Base-by-base conservation (phyloP, 1,140 invertebrate species). In the Drosophila bocqueti region DNA sequence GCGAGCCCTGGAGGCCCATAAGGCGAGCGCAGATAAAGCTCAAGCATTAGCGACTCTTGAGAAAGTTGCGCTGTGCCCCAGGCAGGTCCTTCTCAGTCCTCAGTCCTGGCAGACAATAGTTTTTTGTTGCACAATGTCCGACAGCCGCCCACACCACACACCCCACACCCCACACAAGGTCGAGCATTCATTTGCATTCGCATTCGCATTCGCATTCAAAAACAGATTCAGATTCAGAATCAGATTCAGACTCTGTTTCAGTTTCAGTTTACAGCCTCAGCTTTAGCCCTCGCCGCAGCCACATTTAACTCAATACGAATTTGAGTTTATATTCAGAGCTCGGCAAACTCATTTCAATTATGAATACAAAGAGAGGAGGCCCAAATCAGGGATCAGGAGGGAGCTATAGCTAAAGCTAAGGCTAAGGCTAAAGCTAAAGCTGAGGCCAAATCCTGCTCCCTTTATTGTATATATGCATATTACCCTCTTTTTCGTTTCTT, bases 31-130 rank as follows among this genome's bases (percentile, higher is more conserved):
- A 79, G 76, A 87, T 87, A 87, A 86, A 86, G 66, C 83, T 85
- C 62, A 71, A 73, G 66, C 76, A 85, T 83, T 87, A 79, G 79
- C 66, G 87, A 68, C 83, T 87, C 83, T 87, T 79, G 76, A 76
- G 83, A 83, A 83, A 86, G 65, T 79, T 79, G 72, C 58, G 65
- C 81, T 84, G 81, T 26, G 76, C 81, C 81, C 66, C 50, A 84
- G 81, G 76, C 81, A 62, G 62, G 38, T n/a, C 18, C 60, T 54
- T 31, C 40, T 42, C n/a, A n/a, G n/a, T 13, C 59, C 16, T 47
- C n/a, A 31, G 40, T 45, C 43, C 43, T 11, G 43, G 36, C 49
- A 58, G 46, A 73, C 67, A 60, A 62, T 74, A 74, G 71, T 74
- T 73, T 59, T 57, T 45, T 52, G 55, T 60, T 61, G 71, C 71